phyloP scores from a whole-genome alignment of 2,888 invertebrate species.

The Eugnorisma glareosa region DNA sequence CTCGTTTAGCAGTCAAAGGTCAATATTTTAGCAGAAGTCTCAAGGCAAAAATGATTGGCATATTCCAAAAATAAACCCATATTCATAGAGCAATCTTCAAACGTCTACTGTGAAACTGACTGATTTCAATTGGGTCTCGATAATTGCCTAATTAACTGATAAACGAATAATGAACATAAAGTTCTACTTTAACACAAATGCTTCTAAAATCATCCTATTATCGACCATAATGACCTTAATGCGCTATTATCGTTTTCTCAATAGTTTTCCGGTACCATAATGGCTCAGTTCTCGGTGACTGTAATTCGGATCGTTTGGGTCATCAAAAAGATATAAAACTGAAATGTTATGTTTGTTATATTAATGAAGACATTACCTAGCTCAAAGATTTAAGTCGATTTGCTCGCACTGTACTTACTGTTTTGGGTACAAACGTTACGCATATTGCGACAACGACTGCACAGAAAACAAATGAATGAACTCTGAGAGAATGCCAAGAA shows the following conservation, averaged over 20 bases:
- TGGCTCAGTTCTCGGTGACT: conserved; percentile 27
- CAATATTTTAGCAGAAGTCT: neutral
- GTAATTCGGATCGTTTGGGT: conserved; percentile 49
- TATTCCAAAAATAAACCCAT: neutral
- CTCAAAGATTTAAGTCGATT: conserved; percentile 3
- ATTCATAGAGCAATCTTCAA: neutral
- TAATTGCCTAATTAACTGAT: conserved; percentile 18
- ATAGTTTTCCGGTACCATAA: conserved; percentile 60
- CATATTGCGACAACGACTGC: neutral
- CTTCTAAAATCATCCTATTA: conserved; percentile 28
- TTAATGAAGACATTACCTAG: conserved; percentile 30
- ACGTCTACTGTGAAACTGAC: neutral
- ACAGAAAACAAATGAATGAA: neutral
- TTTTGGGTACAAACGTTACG: neutral
- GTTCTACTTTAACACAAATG: conserved; percentile 17
- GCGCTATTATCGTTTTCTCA: conserved; percentile 36
- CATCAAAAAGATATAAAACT: conserved; percentile 61
- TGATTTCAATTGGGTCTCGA: neutral
- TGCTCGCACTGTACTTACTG: neutral
- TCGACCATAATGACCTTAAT: conserved; percentile 39
- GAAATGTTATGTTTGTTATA: conserved; percentile 42
- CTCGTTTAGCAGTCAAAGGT: neutral
- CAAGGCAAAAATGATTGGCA: neutral
- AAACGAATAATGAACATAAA: conserved; percentile 13
- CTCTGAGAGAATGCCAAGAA: neutral